Base-by-base conservation (phyloP, 2,797 vertebrate species). In the Halcyon leucocephala region DNA sequence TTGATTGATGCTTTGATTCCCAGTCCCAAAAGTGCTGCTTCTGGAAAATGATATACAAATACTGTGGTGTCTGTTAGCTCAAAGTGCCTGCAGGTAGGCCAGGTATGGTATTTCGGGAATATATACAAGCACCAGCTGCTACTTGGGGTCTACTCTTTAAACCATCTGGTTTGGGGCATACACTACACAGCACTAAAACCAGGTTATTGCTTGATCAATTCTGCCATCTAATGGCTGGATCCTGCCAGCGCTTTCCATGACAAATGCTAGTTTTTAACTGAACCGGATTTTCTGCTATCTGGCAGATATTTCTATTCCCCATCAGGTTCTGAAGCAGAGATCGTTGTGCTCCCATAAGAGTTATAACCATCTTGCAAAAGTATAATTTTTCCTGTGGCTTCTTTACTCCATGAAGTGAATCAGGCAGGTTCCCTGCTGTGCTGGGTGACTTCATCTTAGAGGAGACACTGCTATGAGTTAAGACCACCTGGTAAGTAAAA, bases 401-500 rank as follows among this genome's bases (percentile, higher is more conserved):
- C 84, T 88, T 91, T 94, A 76, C 91, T 97, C 93, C 96, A 94
- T 97, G 93, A 97, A 96, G 76, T 41, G 65, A 94, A 92, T 87
- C 77, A 93, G 90, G 93, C 85, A 87, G 77, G 64, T 58, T 86
- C 82, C 97, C 12, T 90, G 96, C 95, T 12, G 96, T 82, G 95
- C 95, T 83, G 52, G 55, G 90, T 20, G 25, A 86, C 96, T 95
- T 86, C 88, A 92, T 94, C 97, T 97, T 95, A 87, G 93, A 81
- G 55, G 91, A 97, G 64, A 67, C 2, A 11, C 86, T 95, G 95
- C 93, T 96, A 95, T 90, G 95, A 87, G 39, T 82, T 86, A 94
- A 97, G 97, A 98, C 98, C 97, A 98, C 98, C 97, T 98, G 97
- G 98, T 96, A 98, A 97, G 97, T 51, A 62, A 97, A 97, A 98